Percentiles rank a stretch among this genome's conserved stretches.
phyloP scores from a whole-genome alignment of 2,888 invertebrate species.

The Lasioglossum leucozonium region DNA sequence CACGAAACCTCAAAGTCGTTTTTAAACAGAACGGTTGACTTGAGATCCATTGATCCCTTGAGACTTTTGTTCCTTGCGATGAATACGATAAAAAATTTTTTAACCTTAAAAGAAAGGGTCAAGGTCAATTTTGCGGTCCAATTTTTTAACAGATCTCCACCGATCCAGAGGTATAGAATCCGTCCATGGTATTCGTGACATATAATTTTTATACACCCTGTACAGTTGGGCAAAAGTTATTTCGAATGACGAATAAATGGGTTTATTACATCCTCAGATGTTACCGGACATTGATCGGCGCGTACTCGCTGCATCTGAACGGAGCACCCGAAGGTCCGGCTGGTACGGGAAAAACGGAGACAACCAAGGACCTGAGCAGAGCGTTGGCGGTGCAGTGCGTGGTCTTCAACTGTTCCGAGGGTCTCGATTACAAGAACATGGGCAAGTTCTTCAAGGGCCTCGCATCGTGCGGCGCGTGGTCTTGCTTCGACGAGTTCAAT shows the following conservation, averaged over 20 bases:
- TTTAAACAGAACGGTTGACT: too few relatives aligned
- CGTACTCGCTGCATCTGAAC: slow-evolving; percentile 93
- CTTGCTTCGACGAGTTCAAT: slow-evolving; percentile 95
- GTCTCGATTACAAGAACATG: slow-evolving; percentile 94
- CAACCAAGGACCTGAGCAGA: slow-evolving; percentile 96
- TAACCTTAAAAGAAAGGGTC: too few relatives aligned
- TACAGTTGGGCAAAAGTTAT: neutral
- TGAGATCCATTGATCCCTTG: too few relatives aligned
- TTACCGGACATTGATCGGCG: slow-evolving; percentile 93
- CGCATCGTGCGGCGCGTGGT: slow-evolving; percentile 94
- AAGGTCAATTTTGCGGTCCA: too few relatives aligned
- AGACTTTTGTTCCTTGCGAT: too few relatives aligned
- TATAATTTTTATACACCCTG: too few relatives aligned
- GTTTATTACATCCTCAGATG: slow-evolving; percentile 84
- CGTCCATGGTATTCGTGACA: too few relatives aligned
- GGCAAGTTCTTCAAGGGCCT: slow-evolving; percentile 94
- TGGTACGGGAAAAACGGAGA: slow-evolving; percentile 96
- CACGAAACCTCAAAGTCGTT: too few relatives aligned
- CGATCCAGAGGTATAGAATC: too few relatives aligned
- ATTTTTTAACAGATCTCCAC: too few relatives aligned
- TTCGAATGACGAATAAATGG: too few relatives aligned
- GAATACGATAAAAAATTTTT: too few relatives aligned
- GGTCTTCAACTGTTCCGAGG: slow-evolving; percentile 95
- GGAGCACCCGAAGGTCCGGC: slow-evolving; percentile 95
- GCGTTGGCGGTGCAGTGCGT: slow-evolving; percentile 96